These are phyloP conservation scores for Sandelia bainsii DNA, from an alignment of 2,797 vertebrate genomes.

Conservation along the genomic window DNA sequence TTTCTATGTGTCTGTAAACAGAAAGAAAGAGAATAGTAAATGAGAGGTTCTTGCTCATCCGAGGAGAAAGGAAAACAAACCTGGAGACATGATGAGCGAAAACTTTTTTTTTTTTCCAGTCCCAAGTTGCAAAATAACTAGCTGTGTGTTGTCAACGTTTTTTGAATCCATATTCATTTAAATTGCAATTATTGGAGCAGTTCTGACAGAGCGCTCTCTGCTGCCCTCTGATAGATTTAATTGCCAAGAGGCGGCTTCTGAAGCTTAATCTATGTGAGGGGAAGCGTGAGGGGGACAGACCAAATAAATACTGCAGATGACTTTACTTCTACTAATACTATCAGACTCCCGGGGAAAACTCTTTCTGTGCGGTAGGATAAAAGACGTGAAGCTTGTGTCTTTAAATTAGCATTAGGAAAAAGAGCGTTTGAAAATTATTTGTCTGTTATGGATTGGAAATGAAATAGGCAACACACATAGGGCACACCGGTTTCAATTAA, in stretches of 20 bases:
- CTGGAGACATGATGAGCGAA: constrained; percentile 22
- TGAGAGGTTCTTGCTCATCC: constrained; percentile 42
- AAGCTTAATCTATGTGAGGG: constrained; percentile 70
- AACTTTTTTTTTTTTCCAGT: constrained; percentile 26
- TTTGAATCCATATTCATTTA: constrained; percentile 77
- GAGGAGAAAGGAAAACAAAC: constrained; percentile 43
- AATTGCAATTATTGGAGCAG: constrained; percentile 76
- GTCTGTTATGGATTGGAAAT: constrained; percentile 59
- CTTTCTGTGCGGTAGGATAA: constrained; percentile 43
- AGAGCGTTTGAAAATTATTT: constrained; percentile 59
- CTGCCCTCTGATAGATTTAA: constrained; percentile 79
- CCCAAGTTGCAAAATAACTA: constrained; percentile 58
- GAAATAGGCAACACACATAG: constrained; percentile 34
- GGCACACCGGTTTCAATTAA: constrained; percentile 51
- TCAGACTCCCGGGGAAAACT: constrained; percentile 41
- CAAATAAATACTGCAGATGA: constrained; percentile 67
- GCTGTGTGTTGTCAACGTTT: constrained; percentile 64
- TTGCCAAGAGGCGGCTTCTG: constrained; percentile 73
- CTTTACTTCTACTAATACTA: constrained; percentile 57
- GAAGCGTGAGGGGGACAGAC: constrained; percentile 36
- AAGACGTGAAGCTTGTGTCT: constrained; percentile 27
- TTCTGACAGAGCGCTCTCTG: constrained; percentile 70
- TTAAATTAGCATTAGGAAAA: constrained; percentile 58
- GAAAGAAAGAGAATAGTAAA: constrained; percentile 61
- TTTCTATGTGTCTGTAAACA: constrained; percentile 95